Base-by-base conservation (phyloP, 1,140 invertebrate genomes). In the Listronotus oregonensis region DNA sequence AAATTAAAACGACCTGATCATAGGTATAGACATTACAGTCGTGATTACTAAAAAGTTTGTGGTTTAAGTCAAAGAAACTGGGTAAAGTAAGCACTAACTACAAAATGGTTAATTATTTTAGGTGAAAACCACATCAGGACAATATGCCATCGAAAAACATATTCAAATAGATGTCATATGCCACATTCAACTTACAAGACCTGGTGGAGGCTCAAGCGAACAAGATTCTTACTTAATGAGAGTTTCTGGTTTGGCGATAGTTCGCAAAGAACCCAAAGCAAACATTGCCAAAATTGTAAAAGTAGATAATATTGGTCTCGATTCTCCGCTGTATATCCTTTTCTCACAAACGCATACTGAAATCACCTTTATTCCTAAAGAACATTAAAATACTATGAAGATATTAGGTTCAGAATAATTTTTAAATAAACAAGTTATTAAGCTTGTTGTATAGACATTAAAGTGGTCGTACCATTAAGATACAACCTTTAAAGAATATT, bases 81-180 rank as follows among this genome's bases (percentile, higher is more conserved):
- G n/a, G n/a, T n/a, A n/a, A n/a, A n/a, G n/a, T n/a, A n/a, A n/a
- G n/a, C n/a, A n/a, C n/a, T n/a, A n/a, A n/a, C 9, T 17, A 47
- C 9, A 9, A 21, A 52, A 31, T 14, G 27, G 27, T 73, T 37
- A 46, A 42, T 40, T n/a, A 17, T 67, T 68, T 15, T 46, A 73
- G 71, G 58, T 73, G 15, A 17, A 66, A 44, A 71, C 64, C 11
- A 21, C 50, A 46, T 51, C 64, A 50, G 79, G 80, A 8, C 81
- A 80, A 65, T 81, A 79, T 52, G 82, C 81, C 1, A 81, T 88
- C 0, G 80, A 84, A 60, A 89, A 89, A 74, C 80, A 85, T 56
- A 83, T 89, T 34, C 83, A 87, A 68, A 81, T 89, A 5, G 85
- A 88, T 63, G 84, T 89, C 11, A 86, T 84, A 11, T 89, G 87